Evolutionary conservation across 2,797 vertebrate genomes (phyloP), one percentile per base, ranked within the genome.

Genomic region (Valencia hispanica): DNA sequence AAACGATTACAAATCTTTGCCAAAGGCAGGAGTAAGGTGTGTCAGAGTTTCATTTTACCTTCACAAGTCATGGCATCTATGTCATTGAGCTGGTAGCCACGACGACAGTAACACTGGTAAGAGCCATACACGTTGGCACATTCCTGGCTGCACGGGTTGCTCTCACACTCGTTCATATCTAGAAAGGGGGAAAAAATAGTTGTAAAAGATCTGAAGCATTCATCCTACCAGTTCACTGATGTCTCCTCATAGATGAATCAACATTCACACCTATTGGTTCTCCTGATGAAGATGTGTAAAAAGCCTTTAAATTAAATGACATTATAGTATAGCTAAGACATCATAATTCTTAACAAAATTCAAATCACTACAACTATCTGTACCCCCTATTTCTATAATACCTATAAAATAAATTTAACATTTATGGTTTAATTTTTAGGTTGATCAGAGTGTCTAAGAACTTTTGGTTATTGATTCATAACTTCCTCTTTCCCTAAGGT

Each of bases 71-170:
- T 90, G 36, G 97, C 98, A 0, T 99, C 98, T 2, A 95, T 90
- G 47, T 99, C 98, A 4, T 98, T 99, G 68, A 99, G 97, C 88
- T 98, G 97, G 92, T 97, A 99, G 9, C 98, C 98, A 0, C 97
- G 96, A 69, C 97, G 98, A 86, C 98, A 99, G 78, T 99, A 99
- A 68, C 98, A 99, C 93, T 99, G 98, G 90, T 98, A 99, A 61
- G 98, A 99, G 59, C 98, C 98, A 0, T 98, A 99, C 41, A 99
- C 97, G 0, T 99, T 99, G 86, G 98, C 96, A 5, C 98, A 99
- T 86, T 99, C 97, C 82, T 99, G 98, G 84, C 97, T 98, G 75
- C 98, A 99, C 0, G 97, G 98, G 79, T 83, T 97, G 87, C 84
- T 96, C 72, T 94, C 95, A 73, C 98, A 99, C 78, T 99, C 98